Conservation (phyloP, 2,113 vertebrate genomes). For the Podarcis raffonei region DNA sequence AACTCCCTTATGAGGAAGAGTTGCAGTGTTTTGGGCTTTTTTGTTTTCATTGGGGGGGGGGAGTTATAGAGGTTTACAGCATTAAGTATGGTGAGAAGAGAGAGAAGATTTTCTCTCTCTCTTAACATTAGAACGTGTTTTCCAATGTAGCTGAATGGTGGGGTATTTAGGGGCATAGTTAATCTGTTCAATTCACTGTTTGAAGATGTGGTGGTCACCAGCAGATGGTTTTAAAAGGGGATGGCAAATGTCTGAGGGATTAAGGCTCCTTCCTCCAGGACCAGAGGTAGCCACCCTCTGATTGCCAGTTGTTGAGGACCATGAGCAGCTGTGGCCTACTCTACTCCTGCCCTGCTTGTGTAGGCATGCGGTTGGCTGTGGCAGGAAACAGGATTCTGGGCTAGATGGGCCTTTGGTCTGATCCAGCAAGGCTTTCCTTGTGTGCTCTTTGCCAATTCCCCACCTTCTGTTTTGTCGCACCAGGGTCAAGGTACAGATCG, state of each 20-base stretch:
- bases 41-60: background rate
- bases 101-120: background rate
- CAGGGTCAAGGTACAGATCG: conserved; percentile 95
- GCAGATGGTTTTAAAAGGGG: background rate
- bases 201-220: background rate
- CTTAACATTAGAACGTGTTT: background rate
- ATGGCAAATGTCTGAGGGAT: too few relatives aligned
- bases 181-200: background rate
- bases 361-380: background rate
- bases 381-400: background rate
- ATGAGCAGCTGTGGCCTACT: background rate
- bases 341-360: background rate
- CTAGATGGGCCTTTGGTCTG: background rate
- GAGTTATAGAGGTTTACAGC: too few relatives aligned
- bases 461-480: background rate
- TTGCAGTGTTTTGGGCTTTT: background rate
- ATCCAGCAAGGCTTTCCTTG: background rate
- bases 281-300: background rate
- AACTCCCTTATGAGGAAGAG: background rate
- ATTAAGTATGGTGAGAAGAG: background rate
- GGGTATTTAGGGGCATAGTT: background rate
- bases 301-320: background rate
- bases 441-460: background rate
- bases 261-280: background rate
- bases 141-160: background rate